These are phyloP conservation scores for Geophilus truncorum DNA, from an alignment of 2,888 invertebrate genomes.

Conservation along the genomic window DNA sequence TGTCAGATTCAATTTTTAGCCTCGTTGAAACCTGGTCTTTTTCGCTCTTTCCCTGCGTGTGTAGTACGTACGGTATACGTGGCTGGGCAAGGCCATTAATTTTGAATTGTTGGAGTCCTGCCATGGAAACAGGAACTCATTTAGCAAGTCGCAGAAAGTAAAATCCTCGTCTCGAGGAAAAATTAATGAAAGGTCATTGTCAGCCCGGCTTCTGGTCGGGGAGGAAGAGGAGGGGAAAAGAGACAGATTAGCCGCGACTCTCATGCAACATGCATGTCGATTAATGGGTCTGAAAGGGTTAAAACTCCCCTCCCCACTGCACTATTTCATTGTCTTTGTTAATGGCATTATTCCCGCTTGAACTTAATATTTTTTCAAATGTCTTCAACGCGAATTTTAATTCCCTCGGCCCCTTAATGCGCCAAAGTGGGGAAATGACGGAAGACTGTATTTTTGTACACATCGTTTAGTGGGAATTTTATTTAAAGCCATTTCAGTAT, in stretches of 20 bases:
- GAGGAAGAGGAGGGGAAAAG: neutral
- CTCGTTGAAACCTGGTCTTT: neutral
- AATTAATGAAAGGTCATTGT: constrained; percentile 30
- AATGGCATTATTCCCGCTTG: neutral
- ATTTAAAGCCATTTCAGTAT: no score
- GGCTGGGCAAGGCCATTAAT: constrained; percentile 28
- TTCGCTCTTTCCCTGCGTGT: neutral
- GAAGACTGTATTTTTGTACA: no score
- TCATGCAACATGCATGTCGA: neutral
- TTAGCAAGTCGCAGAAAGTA: constrained; percentile 33
- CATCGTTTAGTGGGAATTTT: no score
- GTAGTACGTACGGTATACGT: neutral
- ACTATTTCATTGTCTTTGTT: neutral
- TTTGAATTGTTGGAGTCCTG: constrained; percentile 33
- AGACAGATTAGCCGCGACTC: neutral
- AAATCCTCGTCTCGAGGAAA: constrained; percentile 28
- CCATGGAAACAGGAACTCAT: constrained; percentile 34
- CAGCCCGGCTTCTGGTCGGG: neutral
- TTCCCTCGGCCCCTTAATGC: no score
- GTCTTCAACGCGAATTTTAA: neutral
- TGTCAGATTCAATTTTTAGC: neutral
- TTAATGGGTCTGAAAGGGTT: neutral
- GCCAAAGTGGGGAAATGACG: no score
- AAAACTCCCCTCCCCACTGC: neutral
- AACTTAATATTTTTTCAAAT: neutral